Base-by-base conservation (phyloP, 1,140 invertebrate genomes). In the Trichogramma pretiosum region DNA sequence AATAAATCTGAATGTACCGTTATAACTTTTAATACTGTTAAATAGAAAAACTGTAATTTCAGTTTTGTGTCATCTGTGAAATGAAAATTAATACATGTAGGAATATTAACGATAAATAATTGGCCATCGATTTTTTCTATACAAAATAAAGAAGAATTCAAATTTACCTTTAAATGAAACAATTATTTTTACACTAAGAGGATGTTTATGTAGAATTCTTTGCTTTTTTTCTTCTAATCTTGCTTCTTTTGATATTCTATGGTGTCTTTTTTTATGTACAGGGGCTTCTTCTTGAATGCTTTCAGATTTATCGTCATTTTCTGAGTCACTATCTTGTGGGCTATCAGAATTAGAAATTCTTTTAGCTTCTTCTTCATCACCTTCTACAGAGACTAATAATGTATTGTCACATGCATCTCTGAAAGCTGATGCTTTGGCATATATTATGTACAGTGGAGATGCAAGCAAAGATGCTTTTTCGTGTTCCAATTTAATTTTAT, bases 391-490 rank as follows among this genome's bases (percentile, higher is more conserved):
- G 2, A 85, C 74, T 26, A 63, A 53, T 41, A 83, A 59, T 32
- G 66, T 56, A 43, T 66, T 75, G 75, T 81, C 83, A 64, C 81
- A 80, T 26, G 82, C 87, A 64, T 90, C 82, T 60, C 81, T 79
- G 65, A 89, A 92, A n/a, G 89, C 86, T 63, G 78, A 77, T 23
- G 81, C 74, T 73, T 93, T 89, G 46, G 88, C 82, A 73, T 89
- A 95, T 2, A 95, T 74, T 48, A 94, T 78, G 73, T 93, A 97
- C 0, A 98, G 69, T 5, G 90, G 83, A 43, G 81, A 73, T 5
- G 91, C 85, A 5, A 97, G 72, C 50, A 88, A 77, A 30, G 78
- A 72, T 11, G 90, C 88, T 41, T 80, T 74, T 56, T 81, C 77
- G 58, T 87, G 82, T 55, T 90, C 79, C 55, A 82, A 79, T 56